Percentiles rank a stretch among this genome's conserved stretches.
These are phyloP conservation scores for Collichthys lucidus DNA, from an alignment of 2,113 vertebrate genomes.

Conservation along the genomic window DNA sequence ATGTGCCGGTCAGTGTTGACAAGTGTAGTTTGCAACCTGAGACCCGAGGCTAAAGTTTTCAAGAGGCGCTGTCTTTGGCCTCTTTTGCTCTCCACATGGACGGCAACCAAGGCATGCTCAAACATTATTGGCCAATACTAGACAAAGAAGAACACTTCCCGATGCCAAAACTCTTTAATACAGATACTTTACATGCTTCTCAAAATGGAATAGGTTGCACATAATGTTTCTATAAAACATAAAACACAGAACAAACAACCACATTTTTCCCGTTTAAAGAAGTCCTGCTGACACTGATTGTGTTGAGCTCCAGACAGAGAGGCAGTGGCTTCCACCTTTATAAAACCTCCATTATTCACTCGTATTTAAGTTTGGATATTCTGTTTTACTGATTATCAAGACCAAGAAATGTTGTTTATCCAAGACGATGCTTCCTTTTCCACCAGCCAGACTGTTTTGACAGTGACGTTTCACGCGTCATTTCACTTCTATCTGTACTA, in stretches of 20 bases:
- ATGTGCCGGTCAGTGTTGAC: no score
- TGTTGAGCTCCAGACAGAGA: background rate
- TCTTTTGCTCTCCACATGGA: no score
- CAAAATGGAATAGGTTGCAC: background rate
- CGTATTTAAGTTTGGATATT: background rate
- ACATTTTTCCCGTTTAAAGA: background rate
- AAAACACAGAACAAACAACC: background rate
- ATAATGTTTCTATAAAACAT: background rate
- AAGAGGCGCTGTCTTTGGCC: no score
- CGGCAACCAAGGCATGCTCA: no score
- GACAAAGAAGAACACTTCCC: no score
- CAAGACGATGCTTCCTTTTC: background rate
- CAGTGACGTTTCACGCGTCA: background rate
- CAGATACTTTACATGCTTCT: background rate
- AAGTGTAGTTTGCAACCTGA: no score
- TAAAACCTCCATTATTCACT: background rate
- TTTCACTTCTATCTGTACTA: slow-evolving; percentile 1
- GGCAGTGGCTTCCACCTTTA: background rate
- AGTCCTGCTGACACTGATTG: background rate
- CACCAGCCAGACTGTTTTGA: slow-evolving; percentile 7
- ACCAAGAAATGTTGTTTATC: background rate
- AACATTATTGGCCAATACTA: no score
- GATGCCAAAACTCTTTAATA: background rate
- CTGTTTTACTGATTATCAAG: background rate
- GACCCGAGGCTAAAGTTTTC: no score